Conservation (phyloP, 2,797 vertebrate genomes). For the Pterois miles region DNA sequence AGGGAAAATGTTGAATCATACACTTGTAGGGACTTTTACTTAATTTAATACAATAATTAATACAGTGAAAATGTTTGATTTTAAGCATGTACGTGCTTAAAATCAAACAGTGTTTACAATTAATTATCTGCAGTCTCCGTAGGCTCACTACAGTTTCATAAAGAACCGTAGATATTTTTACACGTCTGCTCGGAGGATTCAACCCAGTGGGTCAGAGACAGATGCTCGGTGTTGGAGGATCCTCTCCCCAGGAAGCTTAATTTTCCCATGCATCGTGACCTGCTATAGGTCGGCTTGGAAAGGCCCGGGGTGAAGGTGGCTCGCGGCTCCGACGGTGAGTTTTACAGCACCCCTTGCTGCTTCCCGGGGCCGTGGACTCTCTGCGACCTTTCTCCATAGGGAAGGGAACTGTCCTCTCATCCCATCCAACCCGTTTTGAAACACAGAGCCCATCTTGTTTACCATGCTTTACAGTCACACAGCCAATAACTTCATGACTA, state of each 20-base stretch:
- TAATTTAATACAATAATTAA: no score
- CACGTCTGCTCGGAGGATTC: no score
- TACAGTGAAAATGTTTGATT: no score
- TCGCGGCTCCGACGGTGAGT: rapidly evolving
- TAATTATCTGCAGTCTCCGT: not conserved
- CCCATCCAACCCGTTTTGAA: not conserved
- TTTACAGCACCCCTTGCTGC: not conserved
- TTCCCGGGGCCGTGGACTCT: no score
- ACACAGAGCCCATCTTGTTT: not conserved
- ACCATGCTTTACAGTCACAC: not conserved
- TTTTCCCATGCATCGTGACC: not conserved
- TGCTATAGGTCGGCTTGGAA: not conserved
- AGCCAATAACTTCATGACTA: not conserved
- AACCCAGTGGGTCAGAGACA: no score
- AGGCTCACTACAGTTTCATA: not conserved
- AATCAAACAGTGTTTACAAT: not conserved
- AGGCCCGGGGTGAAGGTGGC: not conserved
- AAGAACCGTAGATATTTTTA: not conserved
- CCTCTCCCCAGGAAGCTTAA: not conserved
- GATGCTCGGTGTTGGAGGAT: no score
- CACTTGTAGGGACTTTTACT: no score
- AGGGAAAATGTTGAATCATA: no score
- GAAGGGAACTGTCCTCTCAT: not conserved
- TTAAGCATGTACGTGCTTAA: no score
- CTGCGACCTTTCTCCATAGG: no score